Percentiles rank a stretch among this genome's conserved stretches.
These are phyloP conservation scores for Elaphurus davidianus DNA, from an alignment of 2,113 vertebrate genomes.

Conservation along the genomic window DNA sequence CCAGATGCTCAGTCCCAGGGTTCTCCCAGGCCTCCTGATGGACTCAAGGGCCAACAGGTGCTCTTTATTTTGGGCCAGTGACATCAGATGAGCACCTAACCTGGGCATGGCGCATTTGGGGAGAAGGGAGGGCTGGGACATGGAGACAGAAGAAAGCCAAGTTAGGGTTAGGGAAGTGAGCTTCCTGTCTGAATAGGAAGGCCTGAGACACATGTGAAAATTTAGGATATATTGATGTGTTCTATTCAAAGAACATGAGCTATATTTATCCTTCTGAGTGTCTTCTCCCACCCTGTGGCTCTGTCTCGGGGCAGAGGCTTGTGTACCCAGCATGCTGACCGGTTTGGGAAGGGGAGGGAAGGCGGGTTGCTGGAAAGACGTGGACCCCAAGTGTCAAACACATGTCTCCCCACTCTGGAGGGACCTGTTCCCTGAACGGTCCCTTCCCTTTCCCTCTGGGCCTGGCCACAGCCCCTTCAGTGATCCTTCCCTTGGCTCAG, in stretches of 20 bases:
- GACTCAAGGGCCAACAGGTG: neutral
- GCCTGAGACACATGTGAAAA: neutral
- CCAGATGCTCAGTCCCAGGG: neutral
- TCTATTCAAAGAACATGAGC: neutral
- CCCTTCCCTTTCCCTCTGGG: neutral
- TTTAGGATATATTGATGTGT: neutral
- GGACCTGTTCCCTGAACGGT: neutral
- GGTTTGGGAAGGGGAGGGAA: neutral
- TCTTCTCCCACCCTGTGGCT: neutral
- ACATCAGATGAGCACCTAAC: neutral
- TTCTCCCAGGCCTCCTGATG: neutral
- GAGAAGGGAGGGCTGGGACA: neutral
- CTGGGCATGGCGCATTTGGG: neutral
- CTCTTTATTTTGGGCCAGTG: constrained; percentile 38
- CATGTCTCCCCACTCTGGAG: neutral
- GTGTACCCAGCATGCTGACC: neutral
- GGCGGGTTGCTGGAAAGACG: neutral
- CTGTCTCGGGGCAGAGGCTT: neutral
- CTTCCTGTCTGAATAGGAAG: neutral
- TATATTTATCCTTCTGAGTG: neutral
- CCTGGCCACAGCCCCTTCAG: neutral
- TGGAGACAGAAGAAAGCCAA: neutral
- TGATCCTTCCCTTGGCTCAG: constrained; percentile 76
- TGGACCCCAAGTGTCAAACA: neutral
- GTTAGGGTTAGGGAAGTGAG: neutral